Evolutionary conservation across 2,113 vertebrate species (phyloP).

Genomic region (Mustela lutreola): DNA sequence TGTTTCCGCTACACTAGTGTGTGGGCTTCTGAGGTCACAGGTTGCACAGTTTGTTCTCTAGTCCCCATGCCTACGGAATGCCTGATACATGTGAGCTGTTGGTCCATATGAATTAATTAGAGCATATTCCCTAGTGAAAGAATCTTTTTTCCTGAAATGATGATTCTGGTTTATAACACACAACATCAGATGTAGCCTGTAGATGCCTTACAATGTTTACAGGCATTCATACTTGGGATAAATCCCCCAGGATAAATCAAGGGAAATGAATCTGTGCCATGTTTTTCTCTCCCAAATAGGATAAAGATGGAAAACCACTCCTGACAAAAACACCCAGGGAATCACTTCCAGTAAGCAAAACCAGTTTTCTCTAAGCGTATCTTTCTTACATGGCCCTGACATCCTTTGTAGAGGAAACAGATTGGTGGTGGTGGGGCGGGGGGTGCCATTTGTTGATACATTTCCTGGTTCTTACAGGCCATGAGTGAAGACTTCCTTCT

Average conservation of each 20-base stretch:
- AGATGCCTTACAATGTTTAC: not conserved
- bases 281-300: conserved; percentile 72
- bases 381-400: not conserved
- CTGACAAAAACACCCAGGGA: conserved; percentile 77
- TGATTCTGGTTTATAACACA: not conserved
- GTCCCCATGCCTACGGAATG: not conserved
- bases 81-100: not conserved
- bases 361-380: not conserved
- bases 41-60: not conserved
- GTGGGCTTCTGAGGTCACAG: not conserved
- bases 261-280: not conserved
- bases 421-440: not conserved
- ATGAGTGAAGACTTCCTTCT: conserved; percentile 86
- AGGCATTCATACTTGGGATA: not conserved
- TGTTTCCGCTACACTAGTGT: not conserved
- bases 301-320: conserved; percentile 87
- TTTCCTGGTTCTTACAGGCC: conserved; percentile 78
- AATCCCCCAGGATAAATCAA: not conserved
- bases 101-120: not conserved
- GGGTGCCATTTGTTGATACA: not conserved
- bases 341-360: conserved; percentile 81
- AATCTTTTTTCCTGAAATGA: conserved; percentile 1
- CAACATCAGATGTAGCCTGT: not conserved
- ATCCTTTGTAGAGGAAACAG: not conserved
- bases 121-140: not conserved